Evolutionary conservation across 2,113 vertebrate genomes (phyloP), one percentile per base, ranked within the genome.

Genomic region (Oenanthe oenanthe): DNA sequence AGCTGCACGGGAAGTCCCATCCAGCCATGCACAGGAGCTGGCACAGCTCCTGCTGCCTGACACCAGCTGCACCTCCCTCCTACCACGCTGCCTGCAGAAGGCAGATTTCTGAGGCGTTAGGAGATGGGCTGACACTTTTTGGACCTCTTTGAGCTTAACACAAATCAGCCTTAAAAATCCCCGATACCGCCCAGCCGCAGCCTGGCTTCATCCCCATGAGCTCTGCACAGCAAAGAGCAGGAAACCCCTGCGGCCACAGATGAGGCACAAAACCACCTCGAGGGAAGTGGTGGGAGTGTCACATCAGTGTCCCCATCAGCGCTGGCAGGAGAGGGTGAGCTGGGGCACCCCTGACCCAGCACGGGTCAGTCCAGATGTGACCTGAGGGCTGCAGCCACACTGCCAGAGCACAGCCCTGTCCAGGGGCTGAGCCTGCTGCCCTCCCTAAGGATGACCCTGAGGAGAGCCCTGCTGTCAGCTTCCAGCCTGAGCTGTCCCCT

Each of bases 321-420:
- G 4, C 63, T 87, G 63, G 28, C 53, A 24, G 63, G 31, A 43
- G 6, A 72, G 15, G 28, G 7, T 62, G 16, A 4, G 45, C 32
- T 71, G 19, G 50, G 16, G 17, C 50, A 51, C 4, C 48, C 15
- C 48, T 71, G 75, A 71, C 18, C 18, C 28, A 53, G 26, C 31
- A 24, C 0, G 0, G 9, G 21, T 38, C 8, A 51, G 16, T 47
- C 71, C 79, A 71, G 71, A 17, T 17, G 42, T 19, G 56, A 34
- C 22, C 74, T 13, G 17, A 54, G n/a, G 62, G 57, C 63, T 8
- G 2, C 1, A 1, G 65, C 50, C 36, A 32, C 0, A 0, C 81
- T 76, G 54, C 32, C 67, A 26, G 54, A 40, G 10, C 43, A 63
- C 26, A 36, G 42, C 60, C 38, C 56, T 40, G 26, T 21, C 40